Base-by-base conservation (phyloP, 2,888 invertebrate species). In the Pantelozetes paolii region DNA sequence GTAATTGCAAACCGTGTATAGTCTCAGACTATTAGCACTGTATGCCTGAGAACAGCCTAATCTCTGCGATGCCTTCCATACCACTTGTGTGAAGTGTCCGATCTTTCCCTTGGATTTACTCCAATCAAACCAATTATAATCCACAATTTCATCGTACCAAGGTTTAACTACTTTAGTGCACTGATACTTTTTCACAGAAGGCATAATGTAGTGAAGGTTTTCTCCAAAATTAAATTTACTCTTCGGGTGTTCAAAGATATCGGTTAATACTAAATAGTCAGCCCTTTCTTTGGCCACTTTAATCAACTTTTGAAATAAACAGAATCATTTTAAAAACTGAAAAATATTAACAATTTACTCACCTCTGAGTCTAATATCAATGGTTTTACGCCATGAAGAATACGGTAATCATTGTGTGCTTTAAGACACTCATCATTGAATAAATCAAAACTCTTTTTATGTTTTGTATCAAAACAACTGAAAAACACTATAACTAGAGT, bases 21-120 rank as follows among this genome's bases (percentile, higher is more conserved):
- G n/a, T 18, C 50, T n/a, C 6, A 20, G 42, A 45, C 69, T 64
- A 13, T 15, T 32, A 40, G 26, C 8, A 32, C 67, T 67, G 26
- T 48, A 42, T 1, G 73, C 62, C 64, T 67, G 62, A 30, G 73
- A 67, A 45, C 73, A 73, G 18, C 73, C 73, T 2, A 73, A 48
- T 23, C 23, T 54, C 2, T 15, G 8, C 11, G 73, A 70, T 2
- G 36, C 13, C 48, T 67, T 64, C 73, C 73, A 73, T 2, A 73
- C 69, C 13, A 73, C 45, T 67, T 73, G 73, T 6, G 73, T 73
- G 23, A 73, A 73, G 48, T 73, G 73, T 26, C 73, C 73, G 23
- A 59, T 73, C 45, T 54, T 40, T 26, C 28, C 50, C 11, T n/a
- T 36, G 1, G 62, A 45, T 18, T 71, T n/a, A 5, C 26, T 15